Base-by-base conservation (phyloP, 2,797 vertebrate genomes). In the Poecilia wingei region DNA sequence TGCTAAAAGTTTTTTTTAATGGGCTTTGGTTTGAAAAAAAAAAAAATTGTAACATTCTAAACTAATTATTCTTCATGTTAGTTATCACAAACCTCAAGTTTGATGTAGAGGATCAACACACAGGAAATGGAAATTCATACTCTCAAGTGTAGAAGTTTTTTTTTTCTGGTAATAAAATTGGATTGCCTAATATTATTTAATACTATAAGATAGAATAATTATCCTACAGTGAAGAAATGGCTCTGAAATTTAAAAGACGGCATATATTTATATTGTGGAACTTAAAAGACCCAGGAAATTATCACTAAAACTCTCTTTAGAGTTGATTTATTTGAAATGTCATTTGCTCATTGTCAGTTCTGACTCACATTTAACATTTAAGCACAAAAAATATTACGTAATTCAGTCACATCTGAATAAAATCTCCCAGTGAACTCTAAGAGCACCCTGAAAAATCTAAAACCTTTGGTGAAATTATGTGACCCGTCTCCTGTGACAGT, bases 381-480 rank as follows among this genome's bases (percentile, higher is more conserved):
- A 93, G 87, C 75, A 72, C 74, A 72, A 66, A 77, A 74, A 77
- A 72, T 75, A 83, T 89, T 77, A 81, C 84, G 91, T 76, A 79
- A 82, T 88, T 83, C 69, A 77, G 81, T 84, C 79, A 89, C 71
- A 76, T 79, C 77, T 61, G 79, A 87, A 71, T 53, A 85, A 78
- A 84, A 31, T 31, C 14, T 14, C n/a, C 28, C n/a, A 55, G 22
- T 55, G 33, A 55, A 55, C 79, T 79, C 78, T 55, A 84, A 82
- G 33, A 22, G 66, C 68, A 22, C 9, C 64, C 8, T 0, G 9
- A 84, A 59, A 75, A 76, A 74, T 25, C 14, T 4, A 31, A 80
- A 64, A 66, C 64, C 78, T 89, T 87, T 86, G 90, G 89, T 85
- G 28, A 91, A 94, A 92, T 91, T 72, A 91, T 79, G 86, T 86